Conservation (phyloP, 2,113 vertebrate species). For the Atrichornis clamosus region DNA sequence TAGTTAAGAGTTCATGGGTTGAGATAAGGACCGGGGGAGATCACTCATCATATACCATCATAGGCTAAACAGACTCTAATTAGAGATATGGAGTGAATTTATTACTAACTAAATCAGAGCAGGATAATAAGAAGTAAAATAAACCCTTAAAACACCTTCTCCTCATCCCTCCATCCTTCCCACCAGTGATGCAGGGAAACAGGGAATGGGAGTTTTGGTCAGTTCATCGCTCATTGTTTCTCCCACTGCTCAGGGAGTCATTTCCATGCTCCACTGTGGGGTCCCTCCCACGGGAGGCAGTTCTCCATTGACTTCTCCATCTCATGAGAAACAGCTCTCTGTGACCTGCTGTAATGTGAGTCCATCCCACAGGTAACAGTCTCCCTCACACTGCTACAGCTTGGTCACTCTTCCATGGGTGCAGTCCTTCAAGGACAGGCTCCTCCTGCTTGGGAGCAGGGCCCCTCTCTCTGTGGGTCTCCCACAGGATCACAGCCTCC, state of each 20-base stretch:
- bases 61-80: not conserved
- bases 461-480: too few relatives aligned
- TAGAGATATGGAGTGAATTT: not conserved
- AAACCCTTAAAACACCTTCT: not conserved
- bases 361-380: not conserved
- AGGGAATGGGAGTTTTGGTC: not conserved
- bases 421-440: too few relatives aligned
- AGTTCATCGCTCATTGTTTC: not conserved
- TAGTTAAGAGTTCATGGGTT: accelerated
- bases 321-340: not conserved
- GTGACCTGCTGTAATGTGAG: accelerated
- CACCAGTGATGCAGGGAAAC: too few relatives aligned
- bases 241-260: too few relatives aligned
- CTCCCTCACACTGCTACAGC: accelerated
- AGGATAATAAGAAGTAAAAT: not conserved
- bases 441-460: not conserved
- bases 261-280: accelerated
- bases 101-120: not conserved
- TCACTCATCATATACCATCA: not conserved
- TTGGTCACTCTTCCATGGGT: not conserved
- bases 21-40: not conserved
- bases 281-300: not conserved
- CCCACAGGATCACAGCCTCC: not conserved
- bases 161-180: not conserved
- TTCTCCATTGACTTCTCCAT: too few relatives aligned